Conservation (phyloP, 2,888 invertebrate genomes). For the Chrysolina americana region DNA sequence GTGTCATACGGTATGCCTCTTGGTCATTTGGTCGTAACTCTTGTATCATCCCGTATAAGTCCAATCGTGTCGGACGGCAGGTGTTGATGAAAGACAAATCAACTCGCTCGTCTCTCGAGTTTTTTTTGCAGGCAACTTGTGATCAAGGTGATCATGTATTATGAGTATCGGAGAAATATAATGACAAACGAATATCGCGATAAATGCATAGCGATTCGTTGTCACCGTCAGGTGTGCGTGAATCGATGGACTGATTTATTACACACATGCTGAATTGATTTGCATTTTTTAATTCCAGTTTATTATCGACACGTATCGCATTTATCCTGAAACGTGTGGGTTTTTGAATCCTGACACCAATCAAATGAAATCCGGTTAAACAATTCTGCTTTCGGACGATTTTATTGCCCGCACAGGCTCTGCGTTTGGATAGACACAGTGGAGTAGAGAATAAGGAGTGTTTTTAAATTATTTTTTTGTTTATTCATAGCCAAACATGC, state of each 20-base stretch:
- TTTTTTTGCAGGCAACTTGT: neutral
- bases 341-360: neutral
- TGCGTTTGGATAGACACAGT: too few species aligned
- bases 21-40: neutral
- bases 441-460: too few species aligned
- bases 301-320: neutral
- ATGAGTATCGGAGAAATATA: constrained; percentile 8
- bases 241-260: constrained; percentile 25
- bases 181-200: constrained; percentile 28
- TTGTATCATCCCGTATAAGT: neutral
- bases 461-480: too few species aligned
- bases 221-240: constrained; percentile 26
- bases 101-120: neutral
- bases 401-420: too few species aligned
- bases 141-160: constrained; percentile 28
- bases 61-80: neutral
- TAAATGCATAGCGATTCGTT: constrained; percentile 28
- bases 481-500: too few species aligned
- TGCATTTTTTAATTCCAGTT: neutral
- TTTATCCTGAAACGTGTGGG: neutral
- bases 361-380: neutral
- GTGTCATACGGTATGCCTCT: too few species aligned
- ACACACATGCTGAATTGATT: neutral
- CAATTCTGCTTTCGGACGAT: too few species aligned
- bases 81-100: constrained; percentile 3